Evolutionary conservation across 2,888 invertebrate genomes (phyloP), one percentile per base, ranked within the genome.

Genomic region (Hecatera dysodea): DNA sequence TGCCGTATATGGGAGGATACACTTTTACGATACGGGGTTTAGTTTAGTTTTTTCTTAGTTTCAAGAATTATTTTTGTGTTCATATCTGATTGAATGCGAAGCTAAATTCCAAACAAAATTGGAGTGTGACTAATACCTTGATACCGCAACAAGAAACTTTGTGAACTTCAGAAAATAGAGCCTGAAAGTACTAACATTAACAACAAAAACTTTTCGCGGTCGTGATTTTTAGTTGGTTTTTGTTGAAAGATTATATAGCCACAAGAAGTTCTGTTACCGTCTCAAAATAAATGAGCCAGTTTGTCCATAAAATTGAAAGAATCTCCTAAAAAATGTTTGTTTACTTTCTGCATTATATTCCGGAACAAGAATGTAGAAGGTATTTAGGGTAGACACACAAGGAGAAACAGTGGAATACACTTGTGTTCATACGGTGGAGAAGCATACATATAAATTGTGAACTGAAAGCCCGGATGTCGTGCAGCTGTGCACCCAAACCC

Each of bases 401-500:
- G 68, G 71, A 68, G 67, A 67, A 73, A 78, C 77, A 80, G 67
- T 64, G 71, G 78, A 83, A 82, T 57, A 81, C 84, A 87, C 85
- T 87, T 86, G 84, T 88, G 82, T 84, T 77, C 69, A 81, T 75
- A 74, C 42, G 57, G 48, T 52, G 52, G 63, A 67, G 61, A 53
- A 29, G 50, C 61, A 65, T 78, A 78, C 77, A 63, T 57, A 78
- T 60, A 75, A 73, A 81, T 70, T 64, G 72, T 74, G 75, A 65
- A 82, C 82, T 86, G 81, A 79, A 77, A 86, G 87, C 84, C 92
- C 93, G 93, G 93, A 93, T 93, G 91, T 86, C 81, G 75, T 86
- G 92, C 94, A 94, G 93, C 93, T 94, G 94, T 91, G 90, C 90
- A 89, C 83, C 88, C 87, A 84, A 88, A 87, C 85, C 75, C 78